Evolutionary conservation across 2,113 vertebrate genomes (phyloP), one percentile per base, ranked within the genome.

Genomic region (Barnardius zonarius): DNA sequence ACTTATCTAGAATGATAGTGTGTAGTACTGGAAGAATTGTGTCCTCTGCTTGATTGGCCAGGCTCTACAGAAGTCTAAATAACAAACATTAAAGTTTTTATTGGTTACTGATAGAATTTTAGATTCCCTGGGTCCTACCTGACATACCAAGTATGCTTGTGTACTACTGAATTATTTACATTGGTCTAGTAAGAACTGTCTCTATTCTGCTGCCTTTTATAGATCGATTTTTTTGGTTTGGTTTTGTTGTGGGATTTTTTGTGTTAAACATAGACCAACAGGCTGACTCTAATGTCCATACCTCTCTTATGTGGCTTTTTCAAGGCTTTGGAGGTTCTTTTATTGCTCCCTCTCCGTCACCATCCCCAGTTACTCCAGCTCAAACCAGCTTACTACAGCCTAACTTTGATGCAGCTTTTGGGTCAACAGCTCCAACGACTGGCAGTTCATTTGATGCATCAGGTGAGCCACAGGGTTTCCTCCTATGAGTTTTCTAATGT

Each of bases 371-470:
- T 64, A 98, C 98, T 91, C 97, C 98, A 49, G 97, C 97, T 92
- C 99, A 99, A 94, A 98, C 98, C 70, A 98, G 98, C 96, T 98
- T 99, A 86, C 97, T 98, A 44, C 98, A 98, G 81, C 98, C 98
- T 84, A 98, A 98, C 92, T 98, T 98, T 35, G 98, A 98, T 93
- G 95, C 98, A 88, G 98, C 99, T 68, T 98, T 98, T 93, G 98
- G 98, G 66, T 96, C 98, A 97, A 78, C 94, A 70, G 97, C 96
- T 51, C 98, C 98, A 88, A 97, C 98, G 37, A 91, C 96, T 94
- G 97, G 98, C 96, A 98, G 98, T 96, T 99, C 98, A 0, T 98
- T 99, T 92, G 99, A 99, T 97, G 96, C 99, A 30, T 99, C 99
- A 98, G 99, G 99, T 99, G 96, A 98, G 98, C 75, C 63, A 52